Evolutionary conservation across 2,113 vertebrate species (phyloP), one percentile per base, ranked within the genome.

Genomic region (Phylloscopus trochiloides): DNA sequence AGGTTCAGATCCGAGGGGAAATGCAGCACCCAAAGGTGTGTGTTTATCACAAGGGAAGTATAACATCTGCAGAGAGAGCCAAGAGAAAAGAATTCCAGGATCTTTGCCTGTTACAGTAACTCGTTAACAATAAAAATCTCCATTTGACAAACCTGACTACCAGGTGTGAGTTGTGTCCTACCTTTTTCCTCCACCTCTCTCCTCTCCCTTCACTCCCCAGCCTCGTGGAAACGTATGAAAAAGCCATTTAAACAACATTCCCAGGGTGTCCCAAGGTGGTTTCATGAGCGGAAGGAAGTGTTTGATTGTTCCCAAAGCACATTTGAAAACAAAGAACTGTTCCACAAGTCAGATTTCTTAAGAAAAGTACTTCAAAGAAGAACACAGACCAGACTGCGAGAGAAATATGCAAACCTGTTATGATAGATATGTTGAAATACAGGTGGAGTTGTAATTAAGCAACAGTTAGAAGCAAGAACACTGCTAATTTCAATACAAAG

Each of bases 301-400:
- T 92, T 38, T 81, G 70, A 81, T 15, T 84, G 74, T 82, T 92
- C 78, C 81, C 91, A 87, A 90, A 82, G 82, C 66, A 81, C 48
- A 9, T 89, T 72, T 68, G 66, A 50, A 90, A 92, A 85, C 91
- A 92, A 62, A 88, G 88, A 90, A 76, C 8, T 54, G 65, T 54
- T 95, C 95, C 78, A 20, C 58, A 28, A 87, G 73, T 75, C 45
- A 61, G 40, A 59, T 24, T 38, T 66, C 85, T 90, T 59, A 24
- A 59, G 77, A 42, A 78, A 81, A 75, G 58, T 36, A 68, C 42
- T 85, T 95, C 50, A 74, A 58, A 90, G 54, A 67, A 57, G 65
- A 59, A 75, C 73, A 54, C 0, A 71, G 61, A 18, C 7, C 10
- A 15, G 70, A 17, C 48, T 42, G 48, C 1, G 67, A 77, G 66